Conservation (phyloP, 2,113 vertebrate genomes). For the Tetraodon nigroviridis region DNA sequence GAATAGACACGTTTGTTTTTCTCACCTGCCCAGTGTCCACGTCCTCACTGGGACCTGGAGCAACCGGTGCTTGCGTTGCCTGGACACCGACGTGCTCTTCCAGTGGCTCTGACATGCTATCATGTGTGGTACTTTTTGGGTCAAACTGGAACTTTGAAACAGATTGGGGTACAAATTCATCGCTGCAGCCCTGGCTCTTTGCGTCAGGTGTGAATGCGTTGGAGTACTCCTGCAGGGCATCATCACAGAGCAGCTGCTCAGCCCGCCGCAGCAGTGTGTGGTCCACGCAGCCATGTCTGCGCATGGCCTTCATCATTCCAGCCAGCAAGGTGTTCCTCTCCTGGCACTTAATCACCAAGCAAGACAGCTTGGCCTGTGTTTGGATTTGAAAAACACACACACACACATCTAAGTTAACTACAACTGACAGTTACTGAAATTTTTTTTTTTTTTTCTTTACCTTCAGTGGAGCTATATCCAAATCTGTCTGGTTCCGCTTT, state of each 20-base stretch:
- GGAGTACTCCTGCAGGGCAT: conserved; percentile 65
- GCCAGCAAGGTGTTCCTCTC: conserved; percentile 76
- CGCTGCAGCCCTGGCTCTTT: neutral
- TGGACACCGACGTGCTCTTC: neutral
- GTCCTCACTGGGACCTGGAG: neutral
- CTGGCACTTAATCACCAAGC: conserved; percentile 77
- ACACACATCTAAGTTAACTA: neutral
- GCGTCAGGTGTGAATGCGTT: conserved; percentile 32
- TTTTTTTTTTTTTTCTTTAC: conserved; percentile 46
- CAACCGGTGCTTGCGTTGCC: conserved; percentile 9
- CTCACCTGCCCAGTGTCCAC: conserved; percentile 30
- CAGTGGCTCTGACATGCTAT: conserved; percentile 5
- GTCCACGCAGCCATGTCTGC: conserved; percentile 38
- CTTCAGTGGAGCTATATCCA: conserved; percentile 76
- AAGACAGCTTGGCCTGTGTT: conserved; percentile 72
- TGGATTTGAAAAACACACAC: conserved; percentile 11
- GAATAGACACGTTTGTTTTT: neutral
- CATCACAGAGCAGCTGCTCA: conserved; percentile 66
- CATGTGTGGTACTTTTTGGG: conserved; percentile 30
- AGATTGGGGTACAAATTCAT: conserved; percentile 12
- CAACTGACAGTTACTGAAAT: neutral
- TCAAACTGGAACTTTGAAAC: conserved; percentile 23
- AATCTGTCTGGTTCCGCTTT: conserved; percentile 53
- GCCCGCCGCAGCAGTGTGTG: conserved; percentile 58
- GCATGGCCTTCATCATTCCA: conserved; percentile 62